Evolutionary conservation across 2,888 invertebrate species (phyloP).

Genomic region (Xanthostigma xanthostigma): DNA sequence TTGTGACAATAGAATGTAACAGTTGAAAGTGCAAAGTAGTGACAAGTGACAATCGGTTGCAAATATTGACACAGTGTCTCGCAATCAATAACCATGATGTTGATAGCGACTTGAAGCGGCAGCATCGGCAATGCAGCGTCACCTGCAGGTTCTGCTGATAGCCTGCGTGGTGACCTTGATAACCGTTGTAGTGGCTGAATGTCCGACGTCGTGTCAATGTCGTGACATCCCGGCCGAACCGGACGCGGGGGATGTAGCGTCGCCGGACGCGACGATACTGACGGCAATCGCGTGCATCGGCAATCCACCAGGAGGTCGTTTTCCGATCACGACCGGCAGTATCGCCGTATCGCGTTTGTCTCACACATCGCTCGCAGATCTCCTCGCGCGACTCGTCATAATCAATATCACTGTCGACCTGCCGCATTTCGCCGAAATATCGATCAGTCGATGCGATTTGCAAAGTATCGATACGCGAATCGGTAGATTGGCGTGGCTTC

Average conservation of each 20-base stretch:
- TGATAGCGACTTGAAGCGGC: too few relatives aligned
- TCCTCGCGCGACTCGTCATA: constrained; percentile 14
- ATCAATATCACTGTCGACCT: constrained; percentile 8
- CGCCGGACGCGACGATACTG: background rate
- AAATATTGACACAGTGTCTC: too few relatives aligned
- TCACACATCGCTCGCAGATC: constrained; percentile 15
- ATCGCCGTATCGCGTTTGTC: constrained; percentile 14
- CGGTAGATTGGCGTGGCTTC: constrained; percentile 12
- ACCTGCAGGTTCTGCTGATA: too few relatives aligned
- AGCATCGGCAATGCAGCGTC: too few relatives aligned
- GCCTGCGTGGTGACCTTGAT: constrained; percentile 10
- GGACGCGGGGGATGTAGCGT: background rate
- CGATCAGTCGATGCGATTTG: constrained; percentile 8
- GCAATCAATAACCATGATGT: too few relatives aligned
- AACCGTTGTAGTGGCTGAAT: constrained; percentile 18
- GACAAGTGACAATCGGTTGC: too few relatives aligned
- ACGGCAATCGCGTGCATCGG: constrained; percentile 12
- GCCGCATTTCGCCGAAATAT: constrained; percentile 9
- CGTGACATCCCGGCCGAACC: constrained; percentile 16
- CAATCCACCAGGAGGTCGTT: constrained; percentile 7
- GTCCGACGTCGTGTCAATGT: constrained; percentile 23
- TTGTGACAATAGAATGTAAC: too few relatives aligned
- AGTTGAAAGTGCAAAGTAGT: too few relatives aligned
- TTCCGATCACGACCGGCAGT: constrained; percentile 9
- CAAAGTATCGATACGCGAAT: constrained; percentile 4